Evolutionary conservation across 2,888 invertebrate species (phyloP).

Genomic region (Andrena marginata): DNA sequence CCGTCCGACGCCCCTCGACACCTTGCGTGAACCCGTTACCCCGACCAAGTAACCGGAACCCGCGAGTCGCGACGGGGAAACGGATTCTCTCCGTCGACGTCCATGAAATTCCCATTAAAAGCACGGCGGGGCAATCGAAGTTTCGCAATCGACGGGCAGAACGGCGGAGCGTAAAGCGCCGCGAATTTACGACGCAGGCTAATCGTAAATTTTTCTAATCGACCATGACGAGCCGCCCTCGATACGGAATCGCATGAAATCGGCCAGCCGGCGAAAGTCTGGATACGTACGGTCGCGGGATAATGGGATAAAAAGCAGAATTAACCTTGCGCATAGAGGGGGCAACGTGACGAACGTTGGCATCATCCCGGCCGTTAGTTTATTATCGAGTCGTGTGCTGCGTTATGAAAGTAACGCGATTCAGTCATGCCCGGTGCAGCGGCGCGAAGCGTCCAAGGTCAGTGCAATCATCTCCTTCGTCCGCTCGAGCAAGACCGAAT

Average conservation of each 20-base stretch:
- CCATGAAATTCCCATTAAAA: conserved; percentile 36
- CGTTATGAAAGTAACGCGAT: conserved; percentile 67
- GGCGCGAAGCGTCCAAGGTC: conserved; percentile 76
- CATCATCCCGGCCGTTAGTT: conserved; percentile 66
- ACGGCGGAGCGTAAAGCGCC: conserved; percentile 36
- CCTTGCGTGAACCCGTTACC: neutral
- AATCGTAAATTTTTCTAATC: conserved; percentile 65
- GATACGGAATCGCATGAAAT: conserved; percentile 50
- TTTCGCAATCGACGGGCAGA: conserved; percentile 44
- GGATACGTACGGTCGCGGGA: conserved; percentile 14
- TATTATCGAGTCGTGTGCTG: conserved; percentile 64
- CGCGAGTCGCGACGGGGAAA: conserved; percentile 3
- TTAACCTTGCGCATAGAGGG: neutral
- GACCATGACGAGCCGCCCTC: conserved; percentile 46
- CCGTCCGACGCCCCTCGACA: no score
- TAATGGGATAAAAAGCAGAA: conserved; percentile 28
- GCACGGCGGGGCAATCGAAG: conserved; percentile 21
- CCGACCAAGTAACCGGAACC: neutral
- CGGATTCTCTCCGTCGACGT: neutral
- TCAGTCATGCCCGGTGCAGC: conserved; percentile 70
- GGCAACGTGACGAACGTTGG: conserved; percentile 43
- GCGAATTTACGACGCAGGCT: conserved; percentile 46
- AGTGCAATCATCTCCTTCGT: conserved; percentile 77
- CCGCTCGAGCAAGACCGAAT: conserved; percentile 73
- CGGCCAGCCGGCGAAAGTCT: conserved; percentile 15